Evolutionary conservation across 2,888 invertebrate genomes (phyloP).

Genomic region (Antheraea assamensis): DNA sequence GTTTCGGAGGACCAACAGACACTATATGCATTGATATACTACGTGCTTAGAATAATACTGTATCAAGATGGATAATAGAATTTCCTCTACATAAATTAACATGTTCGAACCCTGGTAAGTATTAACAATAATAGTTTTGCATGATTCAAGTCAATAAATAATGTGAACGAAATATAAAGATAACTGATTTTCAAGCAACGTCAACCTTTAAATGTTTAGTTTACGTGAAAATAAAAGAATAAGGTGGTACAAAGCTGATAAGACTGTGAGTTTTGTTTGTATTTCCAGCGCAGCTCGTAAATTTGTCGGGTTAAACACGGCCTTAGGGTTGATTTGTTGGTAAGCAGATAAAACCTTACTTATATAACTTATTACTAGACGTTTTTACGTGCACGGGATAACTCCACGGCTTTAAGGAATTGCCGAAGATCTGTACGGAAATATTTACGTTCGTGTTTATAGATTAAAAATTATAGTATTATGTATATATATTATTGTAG

Average conservation of each 20-base stretch:
- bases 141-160: not conserved
- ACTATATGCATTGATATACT: no score
- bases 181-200: not conserved
- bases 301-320: conserved; percentile 6
- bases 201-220: not conserved
- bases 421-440: not conserved
- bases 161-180: not conserved
- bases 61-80: not conserved
- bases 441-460: not conserved
- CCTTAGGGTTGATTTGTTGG: conserved; percentile 12
- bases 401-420: not conserved
- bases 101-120: not conserved
- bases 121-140: not conserved
- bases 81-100: not conserved
- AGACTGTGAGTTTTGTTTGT: not conserved
- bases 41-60: not conserved
- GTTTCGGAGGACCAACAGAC: not conserved
- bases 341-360: conserved; percentile 10
- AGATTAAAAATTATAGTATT: no score
- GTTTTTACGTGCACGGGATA: conserved; percentile 7
- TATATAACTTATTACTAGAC: conserved; percentile 13
- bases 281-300: not conserved
- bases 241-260: conserved; percentile 1
- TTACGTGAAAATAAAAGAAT: conserved; percentile 1
- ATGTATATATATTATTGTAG: not conserved